A percentile compares a stretch with the other conserved stretches of the same genome.
phyloP scores from a whole-genome alignment of 1,140 invertebrate genomes.

The Caenorhabditis brenneri region DNA sequence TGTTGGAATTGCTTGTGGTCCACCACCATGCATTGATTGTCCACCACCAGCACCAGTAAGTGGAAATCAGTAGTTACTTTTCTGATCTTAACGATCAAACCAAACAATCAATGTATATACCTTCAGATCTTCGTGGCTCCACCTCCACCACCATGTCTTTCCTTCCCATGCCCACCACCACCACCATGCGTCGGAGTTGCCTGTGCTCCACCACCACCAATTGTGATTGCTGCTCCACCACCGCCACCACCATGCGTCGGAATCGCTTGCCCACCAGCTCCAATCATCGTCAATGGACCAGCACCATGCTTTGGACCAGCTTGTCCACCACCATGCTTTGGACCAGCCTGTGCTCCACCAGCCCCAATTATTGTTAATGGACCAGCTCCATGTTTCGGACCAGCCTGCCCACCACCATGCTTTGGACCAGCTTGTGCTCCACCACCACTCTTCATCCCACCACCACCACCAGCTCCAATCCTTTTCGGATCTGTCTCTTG shows the following conservation, averaged over 20 bases:
- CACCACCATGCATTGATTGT: slow-evolving; percentile 22
- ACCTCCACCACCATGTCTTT: slow-evolving; percentile 14
- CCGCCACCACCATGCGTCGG: neutral
- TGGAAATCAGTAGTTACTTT: neutral
- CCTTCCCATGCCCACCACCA: slow-evolving; percentile 15
- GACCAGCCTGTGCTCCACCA: neutral
- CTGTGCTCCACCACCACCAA: slow-evolving; percentile 1
- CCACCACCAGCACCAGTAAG: slow-evolving; percentile 28
- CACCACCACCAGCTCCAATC: slow-evolving; percentile 20
- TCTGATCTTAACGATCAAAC: too few relatives aligned
- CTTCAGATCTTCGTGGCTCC: slow-evolving; percentile 27
- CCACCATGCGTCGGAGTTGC: neutral
- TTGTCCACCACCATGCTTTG: slow-evolving; percentile 16
- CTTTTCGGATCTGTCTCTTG: slow-evolving; percentile 13
- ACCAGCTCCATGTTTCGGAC: slow-evolving; percentile 9
- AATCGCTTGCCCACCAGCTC: neutral
- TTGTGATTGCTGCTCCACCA: neutral
- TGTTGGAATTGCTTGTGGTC: slow-evolving; percentile 7
- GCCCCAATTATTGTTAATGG: neutral
- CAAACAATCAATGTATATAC: too few relatives aligned
- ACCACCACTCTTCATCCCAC: slow-evolving; percentile 3
- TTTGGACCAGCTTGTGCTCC: slow-evolving; percentile 16
- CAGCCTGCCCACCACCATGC: slow-evolving; percentile 18
- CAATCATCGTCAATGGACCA: neutral
- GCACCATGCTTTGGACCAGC: neutral